A percentile compares a stretch with the other conserved stretches of the same genome.
These are phyloP conservation scores for Sardinella longiceps DNA, from an alignment of 2,797 vertebrate genomes.

Conservation along the genomic window DNA sequence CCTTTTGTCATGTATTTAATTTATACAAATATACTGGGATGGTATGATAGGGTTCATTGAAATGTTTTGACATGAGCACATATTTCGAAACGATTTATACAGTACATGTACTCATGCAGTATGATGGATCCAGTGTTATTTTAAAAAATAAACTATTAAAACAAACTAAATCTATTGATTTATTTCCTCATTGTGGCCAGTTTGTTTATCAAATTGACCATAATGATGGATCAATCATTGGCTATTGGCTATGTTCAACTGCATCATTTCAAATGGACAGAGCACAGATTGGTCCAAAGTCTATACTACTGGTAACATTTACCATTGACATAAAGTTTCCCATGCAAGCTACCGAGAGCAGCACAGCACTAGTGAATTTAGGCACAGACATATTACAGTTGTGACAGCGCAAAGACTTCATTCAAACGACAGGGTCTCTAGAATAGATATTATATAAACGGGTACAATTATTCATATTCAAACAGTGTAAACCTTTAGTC, in stretches of 20 bases:
- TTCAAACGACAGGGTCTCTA: slow-evolving; percentile 16
- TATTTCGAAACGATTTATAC: not conserved
- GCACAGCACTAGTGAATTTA: slow-evolving; percentile 17
- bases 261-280: not conserved
- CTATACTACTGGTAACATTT: slow-evolving; percentile 6
- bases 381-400: slow-evolving; percentile 24
- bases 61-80: slow-evolving; percentile 14
- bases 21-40: not conserved
- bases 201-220: not conserved
- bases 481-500: not conserved
- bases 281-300: slow-evolving; percentile 7
- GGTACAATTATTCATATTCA: not conserved
- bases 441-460: not conserved
- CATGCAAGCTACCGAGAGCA: slow-evolving; percentile 19
- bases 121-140: not conserved
- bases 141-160: not conserved
- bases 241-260: not conserved
- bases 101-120: not conserved
- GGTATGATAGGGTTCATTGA: not conserved
- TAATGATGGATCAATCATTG: not conserved
- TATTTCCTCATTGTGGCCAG: not conserved
- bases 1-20: not conserved
- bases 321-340: not conserved
- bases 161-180: not conserved
- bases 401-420: not conserved